phyloP scores from a whole-genome alignment of 2,113 vertebrate genomes.

The Sclerurus mexicanus region DNA sequence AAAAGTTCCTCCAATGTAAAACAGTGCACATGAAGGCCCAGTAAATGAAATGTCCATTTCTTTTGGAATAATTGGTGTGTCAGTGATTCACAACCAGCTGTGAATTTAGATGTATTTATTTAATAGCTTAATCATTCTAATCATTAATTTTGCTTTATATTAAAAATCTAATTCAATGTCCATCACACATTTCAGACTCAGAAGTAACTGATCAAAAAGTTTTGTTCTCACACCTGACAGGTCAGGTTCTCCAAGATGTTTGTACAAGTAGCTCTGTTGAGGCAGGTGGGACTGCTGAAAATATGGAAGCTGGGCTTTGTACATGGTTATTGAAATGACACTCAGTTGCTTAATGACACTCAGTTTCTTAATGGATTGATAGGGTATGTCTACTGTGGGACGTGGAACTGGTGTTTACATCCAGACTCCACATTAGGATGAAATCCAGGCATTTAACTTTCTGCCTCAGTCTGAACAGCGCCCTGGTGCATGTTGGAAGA shows the following conservation, averaged over 20 bases:
- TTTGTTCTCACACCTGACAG: not conserved
- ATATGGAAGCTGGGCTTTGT: not conserved
- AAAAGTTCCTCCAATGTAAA: not conserved
- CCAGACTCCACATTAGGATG: not conserved
- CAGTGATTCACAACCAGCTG: not conserved
- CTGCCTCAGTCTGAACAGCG: not conserved
- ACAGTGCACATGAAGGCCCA: not conserved
- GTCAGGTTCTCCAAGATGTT: not conserved
- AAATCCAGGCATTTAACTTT: not conserved
- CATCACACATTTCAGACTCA: not conserved
- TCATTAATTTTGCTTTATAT: slow-evolving; percentile 17
- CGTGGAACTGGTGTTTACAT: not conserved
- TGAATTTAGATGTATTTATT: slow-evolving; percentile 1
- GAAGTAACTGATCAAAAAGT: not conserved
- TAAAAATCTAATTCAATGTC: not conserved
- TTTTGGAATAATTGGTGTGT: not conserved
- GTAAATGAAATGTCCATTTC: not conserved
- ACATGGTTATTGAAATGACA: not conserved
- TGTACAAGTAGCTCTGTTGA: not conserved
- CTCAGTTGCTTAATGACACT: not conserved
- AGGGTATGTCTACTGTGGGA: not conserved
- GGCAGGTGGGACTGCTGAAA: not conserved
- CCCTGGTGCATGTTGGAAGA: not conserved
- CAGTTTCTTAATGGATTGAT: not conserved
- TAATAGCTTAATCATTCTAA: slow-evolving; percentile 30